phyloP scores from a whole-genome alignment of 2,888 invertebrate genomes.

The Papilio gigon region DNA sequence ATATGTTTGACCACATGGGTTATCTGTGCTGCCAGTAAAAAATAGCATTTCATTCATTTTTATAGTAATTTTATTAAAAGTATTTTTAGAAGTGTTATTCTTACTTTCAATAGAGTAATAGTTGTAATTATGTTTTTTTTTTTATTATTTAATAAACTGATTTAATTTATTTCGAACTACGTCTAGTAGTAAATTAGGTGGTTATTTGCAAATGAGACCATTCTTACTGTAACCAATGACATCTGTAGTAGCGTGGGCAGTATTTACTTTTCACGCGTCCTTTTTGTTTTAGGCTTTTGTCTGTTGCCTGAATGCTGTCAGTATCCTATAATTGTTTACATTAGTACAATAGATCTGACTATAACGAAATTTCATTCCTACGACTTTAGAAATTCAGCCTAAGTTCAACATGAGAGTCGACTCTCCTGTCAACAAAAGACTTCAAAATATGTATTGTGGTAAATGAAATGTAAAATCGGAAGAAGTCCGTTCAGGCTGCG shows the following conservation, averaged over 20 bases:
- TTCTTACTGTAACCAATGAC: slow-evolving; percentile 66
- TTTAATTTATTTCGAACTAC: slow-evolving; percentile 18
- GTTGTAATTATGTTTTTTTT: slow-evolving; percentile 3
- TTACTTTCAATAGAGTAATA: background rate
- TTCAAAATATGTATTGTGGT: background rate
- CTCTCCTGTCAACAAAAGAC: too few relatives aligned
- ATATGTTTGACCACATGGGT: slow-evolving; percentile 45
- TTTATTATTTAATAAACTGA: slow-evolving; percentile 7
- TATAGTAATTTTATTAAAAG: background rate
- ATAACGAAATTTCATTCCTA: background rate
- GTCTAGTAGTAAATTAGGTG: slow-evolving; percentile 25
- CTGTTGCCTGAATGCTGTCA: slow-evolving; percentile 56
- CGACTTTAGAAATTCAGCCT: too few relatives aligned
- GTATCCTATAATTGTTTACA: background rate
- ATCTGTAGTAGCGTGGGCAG: slow-evolving; percentile 71
- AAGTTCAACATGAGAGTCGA: too few relatives aligned
- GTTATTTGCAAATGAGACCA: slow-evolving; percentile 70
- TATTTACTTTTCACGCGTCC: slow-evolving; percentile 74
- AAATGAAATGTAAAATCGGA: background rate
- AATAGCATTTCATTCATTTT: slow-evolving; percentile 26
- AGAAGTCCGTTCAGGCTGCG: slow-evolving; percentile 51
- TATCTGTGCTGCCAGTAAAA: slow-evolving; percentile 3
- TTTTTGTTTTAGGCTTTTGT: slow-evolving; percentile 57
- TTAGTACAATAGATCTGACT: background rate
- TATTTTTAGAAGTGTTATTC: slow-evolving; percentile 11